These are phyloP conservation scores for Sinohyriopsis cumingii DNA, from an alignment of 2,888 invertebrate species.

Conservation along the genomic window DNA sequence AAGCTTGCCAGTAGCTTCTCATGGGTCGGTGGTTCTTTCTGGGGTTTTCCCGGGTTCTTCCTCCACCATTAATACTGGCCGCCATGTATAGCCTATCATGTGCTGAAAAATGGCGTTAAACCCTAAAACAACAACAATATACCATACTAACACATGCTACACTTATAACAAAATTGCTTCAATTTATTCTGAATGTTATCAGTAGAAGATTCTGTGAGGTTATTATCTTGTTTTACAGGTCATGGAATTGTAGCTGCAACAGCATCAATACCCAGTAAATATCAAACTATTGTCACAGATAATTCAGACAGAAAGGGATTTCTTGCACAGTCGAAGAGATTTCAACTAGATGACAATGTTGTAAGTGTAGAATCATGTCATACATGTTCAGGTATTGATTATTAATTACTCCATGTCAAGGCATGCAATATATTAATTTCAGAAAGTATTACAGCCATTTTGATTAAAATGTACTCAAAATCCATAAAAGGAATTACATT, in stretches of 20 bases:
- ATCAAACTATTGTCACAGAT: slow-evolving; percentile 69
- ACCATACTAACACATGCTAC: too few species aligned
- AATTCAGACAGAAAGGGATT: slow-evolving; percentile 70
- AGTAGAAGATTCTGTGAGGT: not conserved
- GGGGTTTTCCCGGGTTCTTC: too few species aligned
- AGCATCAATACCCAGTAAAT: slow-evolving; percentile 71
- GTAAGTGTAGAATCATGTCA: slow-evolving; percentile 34
- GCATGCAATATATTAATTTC: not conserved
- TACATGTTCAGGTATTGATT: not conserved
- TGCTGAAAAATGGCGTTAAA: too few species aligned
- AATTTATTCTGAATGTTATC: not conserved
- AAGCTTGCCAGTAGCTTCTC: too few species aligned
- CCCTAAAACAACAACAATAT: too few species aligned
- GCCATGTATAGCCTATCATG: too few species aligned
- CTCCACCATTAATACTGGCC: too few species aligned
- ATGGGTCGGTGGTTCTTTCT: too few species aligned
- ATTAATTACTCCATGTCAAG: not conserved
- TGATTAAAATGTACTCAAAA: too few species aligned
- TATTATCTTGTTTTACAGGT: slow-evolving; percentile 46
- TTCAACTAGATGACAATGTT: slow-evolving; percentile 53
- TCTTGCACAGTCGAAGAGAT: slow-evolving; percentile 64
- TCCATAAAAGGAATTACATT: too few species aligned
- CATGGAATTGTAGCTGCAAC: slow-evolving; percentile 66
- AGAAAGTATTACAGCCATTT: too few species aligned
- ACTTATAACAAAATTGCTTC: too few species aligned